Conservation (phyloP, 2,888 invertebrate genomes). For the Cheilosia variabilis region DNA sequence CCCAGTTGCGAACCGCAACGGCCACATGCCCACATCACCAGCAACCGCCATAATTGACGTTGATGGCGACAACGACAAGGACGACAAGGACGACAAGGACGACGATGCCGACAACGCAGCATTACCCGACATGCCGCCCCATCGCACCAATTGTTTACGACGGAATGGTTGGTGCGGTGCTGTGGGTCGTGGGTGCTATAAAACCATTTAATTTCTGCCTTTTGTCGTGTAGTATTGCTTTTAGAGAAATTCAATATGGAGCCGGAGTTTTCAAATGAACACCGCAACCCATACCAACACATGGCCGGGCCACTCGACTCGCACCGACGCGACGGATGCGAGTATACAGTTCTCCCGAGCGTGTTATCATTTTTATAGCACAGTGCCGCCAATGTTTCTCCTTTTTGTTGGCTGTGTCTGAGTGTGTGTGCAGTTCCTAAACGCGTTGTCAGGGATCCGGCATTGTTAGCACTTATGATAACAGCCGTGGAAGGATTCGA, state of each 20-base stretch:
- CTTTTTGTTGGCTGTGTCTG: neutral
- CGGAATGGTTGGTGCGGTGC: slow-evolving; percentile 22
- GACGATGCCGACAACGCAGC: neutral
- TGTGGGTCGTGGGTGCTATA: slow-evolving; percentile 11
- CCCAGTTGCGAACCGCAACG: slow-evolving; percentile 27
- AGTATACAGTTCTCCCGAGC: slow-evolving; percentile 19
- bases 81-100: slow-evolving; percentile 4
- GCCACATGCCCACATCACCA: slow-evolving; percentile 51
- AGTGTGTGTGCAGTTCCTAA: slow-evolving; percentile 36
- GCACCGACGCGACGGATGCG: neutral
- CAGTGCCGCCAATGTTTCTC: slow-evolving; percentile 24
- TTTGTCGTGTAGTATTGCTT: slow-evolving; percentile 43
- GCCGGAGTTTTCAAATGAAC: slow-evolving; percentile 29
- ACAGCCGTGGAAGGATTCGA: slow-evolving; percentile 9
- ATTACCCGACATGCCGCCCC: slow-evolving; percentile 1
- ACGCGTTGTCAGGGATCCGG: slow-evolving; percentile 41
- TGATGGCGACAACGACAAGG: neutral
- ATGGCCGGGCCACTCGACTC: neutral
- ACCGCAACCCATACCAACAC: neutral
- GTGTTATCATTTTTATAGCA: slow-evolving; percentile 37
- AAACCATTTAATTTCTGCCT: slow-evolving; percentile 57
- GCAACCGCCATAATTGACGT: slow-evolving; percentile 32
- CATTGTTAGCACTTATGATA: neutral
- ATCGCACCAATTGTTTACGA: slow-evolving; percentile 50
- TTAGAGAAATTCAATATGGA: slow-evolving; percentile 47